These are phyloP conservation scores for Gonatopus flavifemur DNA, from an alignment of 1,140 invertebrate species.

Conservation along the genomic window DNA sequence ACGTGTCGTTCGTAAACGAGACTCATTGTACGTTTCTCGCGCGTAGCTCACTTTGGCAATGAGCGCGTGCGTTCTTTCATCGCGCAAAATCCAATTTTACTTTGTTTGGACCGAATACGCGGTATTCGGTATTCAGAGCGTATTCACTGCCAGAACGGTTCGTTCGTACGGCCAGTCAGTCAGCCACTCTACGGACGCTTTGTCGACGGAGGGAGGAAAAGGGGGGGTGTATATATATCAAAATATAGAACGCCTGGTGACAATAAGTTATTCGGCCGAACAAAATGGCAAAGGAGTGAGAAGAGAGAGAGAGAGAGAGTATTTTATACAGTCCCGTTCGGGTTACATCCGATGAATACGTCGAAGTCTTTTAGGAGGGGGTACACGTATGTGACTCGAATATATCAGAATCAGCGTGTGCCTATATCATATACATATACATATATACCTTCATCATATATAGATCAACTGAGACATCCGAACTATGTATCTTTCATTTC, in stretches of 20 bases:
- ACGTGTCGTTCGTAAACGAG: slow-evolving; percentile 32
- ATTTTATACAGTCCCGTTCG: slow-evolving; percentile 44
- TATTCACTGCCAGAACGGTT: too few species aligned
- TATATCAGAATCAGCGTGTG: slow-evolving; percentile 35
- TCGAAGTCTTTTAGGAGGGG: slow-evolving; percentile 20
- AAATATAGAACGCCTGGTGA: slow-evolving; percentile 39
- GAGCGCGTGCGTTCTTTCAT: slow-evolving; percentile 22
- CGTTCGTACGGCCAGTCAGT: too few species aligned
- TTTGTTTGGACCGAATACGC: neutral
- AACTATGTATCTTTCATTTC: too few species aligned
- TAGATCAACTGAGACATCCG: too few species aligned
- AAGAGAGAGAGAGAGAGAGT: slow-evolving; percentile 25
- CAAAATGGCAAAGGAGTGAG: slow-evolving; percentile 27
- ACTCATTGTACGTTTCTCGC: slow-evolving; percentile 28
- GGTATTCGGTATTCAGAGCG: neutral
- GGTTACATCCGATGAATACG: slow-evolving; percentile 43
- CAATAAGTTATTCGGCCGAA: slow-evolving; percentile 45
- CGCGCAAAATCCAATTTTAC: slow-evolving; percentile 30
- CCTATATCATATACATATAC: too few species aligned
- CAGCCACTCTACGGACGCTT: too few species aligned
- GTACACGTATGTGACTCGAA: slow-evolving; percentile 35
- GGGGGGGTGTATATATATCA: slow-evolving; percentile 29
- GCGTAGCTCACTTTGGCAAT: slow-evolving; percentile 13
- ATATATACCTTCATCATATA: too few species aligned
- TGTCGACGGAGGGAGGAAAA: too few species aligned